Percentiles rank a stretch among this genome's conserved stretches.
Conservation (phyloP, 2,797 vertebrate species). For the Eptatretus atami region DNA sequence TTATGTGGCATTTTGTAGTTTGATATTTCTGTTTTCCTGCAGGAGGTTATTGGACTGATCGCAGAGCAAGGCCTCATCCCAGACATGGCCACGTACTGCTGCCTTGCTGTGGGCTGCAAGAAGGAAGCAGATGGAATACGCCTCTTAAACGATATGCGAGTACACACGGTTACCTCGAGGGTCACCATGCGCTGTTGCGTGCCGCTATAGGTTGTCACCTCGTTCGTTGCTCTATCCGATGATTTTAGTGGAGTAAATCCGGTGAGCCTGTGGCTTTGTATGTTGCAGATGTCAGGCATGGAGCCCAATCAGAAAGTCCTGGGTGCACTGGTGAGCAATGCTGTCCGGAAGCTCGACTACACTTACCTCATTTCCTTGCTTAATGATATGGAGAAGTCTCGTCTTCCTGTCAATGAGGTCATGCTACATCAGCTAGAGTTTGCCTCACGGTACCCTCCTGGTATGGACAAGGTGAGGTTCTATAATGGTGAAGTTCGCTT, state of each 20-base stretch:
- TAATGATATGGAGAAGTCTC: conserved; percentile 25
- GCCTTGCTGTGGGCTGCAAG: conserved; percentile 38
- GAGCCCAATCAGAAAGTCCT: conserved; percentile 40
- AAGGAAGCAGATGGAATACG: conserved; percentile 27
- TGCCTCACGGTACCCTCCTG: conserved; percentile 43
- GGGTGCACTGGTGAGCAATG: conserved; percentile 39
- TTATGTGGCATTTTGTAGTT: not conserved
- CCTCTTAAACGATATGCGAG: conserved; percentile 39
- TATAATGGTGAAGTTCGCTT: not conserved
- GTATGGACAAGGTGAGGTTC: conserved; percentile 34
- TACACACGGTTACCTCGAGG: conserved; percentile 10
- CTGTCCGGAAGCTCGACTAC: conserved; percentile 35
- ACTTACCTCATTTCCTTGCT: conserved; percentile 38
- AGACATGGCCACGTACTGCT: conserved; percentile 38
- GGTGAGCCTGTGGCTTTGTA: not conserved
- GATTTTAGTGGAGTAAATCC: not conserved
- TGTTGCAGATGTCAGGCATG: conserved; percentile 25
- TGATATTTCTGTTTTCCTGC: conserved; percentile 10
- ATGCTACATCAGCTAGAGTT: conserved; percentile 64
- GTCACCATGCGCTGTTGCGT: not conserved
- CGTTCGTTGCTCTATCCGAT: not conserved
- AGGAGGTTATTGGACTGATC: conserved; percentile 34
- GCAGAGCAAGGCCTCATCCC: conserved; percentile 21
- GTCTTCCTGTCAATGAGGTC: conserved; percentile 42
- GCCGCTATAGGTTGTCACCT: not conserved